phyloP scores from a whole-genome alignment of 1,140 invertebrate genomes.

The Drosophila repletoides region DNA sequence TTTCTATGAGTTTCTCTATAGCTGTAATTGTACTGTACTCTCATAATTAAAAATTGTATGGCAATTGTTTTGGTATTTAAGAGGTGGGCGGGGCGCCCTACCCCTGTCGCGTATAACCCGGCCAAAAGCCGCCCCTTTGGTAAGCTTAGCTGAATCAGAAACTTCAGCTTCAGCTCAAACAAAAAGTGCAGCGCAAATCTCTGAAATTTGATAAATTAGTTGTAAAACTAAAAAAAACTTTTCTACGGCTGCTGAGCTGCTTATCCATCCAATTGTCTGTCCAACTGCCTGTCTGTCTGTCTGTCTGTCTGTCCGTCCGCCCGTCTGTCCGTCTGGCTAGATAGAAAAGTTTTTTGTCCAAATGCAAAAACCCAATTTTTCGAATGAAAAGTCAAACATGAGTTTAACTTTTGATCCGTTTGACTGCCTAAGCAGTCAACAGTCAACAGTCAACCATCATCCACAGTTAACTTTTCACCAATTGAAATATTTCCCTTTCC shows the following conservation, averaged over 20 bases:
- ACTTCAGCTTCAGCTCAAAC: constrained; percentile 58
- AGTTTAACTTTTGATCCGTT: constrained; percentile 80
- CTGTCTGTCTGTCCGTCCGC: too few species aligned
- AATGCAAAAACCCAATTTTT: constrained; percentile 81
- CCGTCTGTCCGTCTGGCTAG: constrained; percentile 24
- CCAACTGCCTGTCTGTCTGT: constrained; percentile 31
- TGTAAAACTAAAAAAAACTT: constrained; percentile 69
- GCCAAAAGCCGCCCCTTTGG: too few species aligned
- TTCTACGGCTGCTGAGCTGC: constrained; percentile 44
- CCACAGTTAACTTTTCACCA: constrained; percentile 23
- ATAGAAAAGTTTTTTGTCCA: constrained; percentile 59
- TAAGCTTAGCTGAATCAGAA: constrained; percentile 23
- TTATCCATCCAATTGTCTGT: constrained; percentile 37
- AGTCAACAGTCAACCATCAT: constrained; percentile 41
- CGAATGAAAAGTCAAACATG: constrained; percentile 80
- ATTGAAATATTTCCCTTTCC: constrained; percentile 4
- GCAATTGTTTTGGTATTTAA: constrained; percentile 53
- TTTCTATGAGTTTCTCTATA: constrained; percentile 32
- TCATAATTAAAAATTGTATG: constrained; percentile 69
- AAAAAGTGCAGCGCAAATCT: constrained; percentile 64
- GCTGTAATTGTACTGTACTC: constrained; percentile 44
- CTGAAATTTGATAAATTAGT: constrained; percentile 79
- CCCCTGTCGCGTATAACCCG: too few species aligned
- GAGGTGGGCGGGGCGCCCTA: not conserved
- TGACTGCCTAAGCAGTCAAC: constrained; percentile 53